phyloP scores from a whole-genome alignment of 2,888 invertebrate species.

The Drepana falcataria region DNA sequence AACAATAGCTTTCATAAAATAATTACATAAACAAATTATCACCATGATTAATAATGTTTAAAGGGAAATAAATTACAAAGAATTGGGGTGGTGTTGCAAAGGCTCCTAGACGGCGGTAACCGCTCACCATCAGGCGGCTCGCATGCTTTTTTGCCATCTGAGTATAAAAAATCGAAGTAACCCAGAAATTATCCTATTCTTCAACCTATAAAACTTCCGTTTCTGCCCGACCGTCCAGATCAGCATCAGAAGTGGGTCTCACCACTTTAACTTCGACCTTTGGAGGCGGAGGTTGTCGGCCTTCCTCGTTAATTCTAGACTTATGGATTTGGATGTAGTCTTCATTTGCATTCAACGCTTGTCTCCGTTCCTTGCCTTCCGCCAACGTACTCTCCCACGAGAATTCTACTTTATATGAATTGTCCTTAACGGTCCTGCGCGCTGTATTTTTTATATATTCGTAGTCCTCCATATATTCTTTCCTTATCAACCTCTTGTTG shows the following conservation, averaged over 20 bases:
- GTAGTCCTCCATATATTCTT: constrained; percentile 57
- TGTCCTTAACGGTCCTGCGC: constrained; percentile 53
- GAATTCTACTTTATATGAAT: constrained; percentile 72
- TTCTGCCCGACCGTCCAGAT: not conserved
- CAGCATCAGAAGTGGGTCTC: not conserved
- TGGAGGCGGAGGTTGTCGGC: constrained; percentile 10
- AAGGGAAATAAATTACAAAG: too few relatives aligned
- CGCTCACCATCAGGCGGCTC: too few relatives aligned
- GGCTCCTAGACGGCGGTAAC: too few relatives aligned
- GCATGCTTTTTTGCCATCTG: too few relatives aligned
- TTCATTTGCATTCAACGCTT: constrained; percentile 60
- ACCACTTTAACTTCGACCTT: constrained; percentile 1
- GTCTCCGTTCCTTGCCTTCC: constrained; percentile 71
- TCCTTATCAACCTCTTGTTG: constrained; percentile 52
- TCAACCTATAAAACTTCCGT: too few relatives aligned
- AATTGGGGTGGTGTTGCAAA: too few relatives aligned
- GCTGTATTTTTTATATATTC: constrained; percentile 42
- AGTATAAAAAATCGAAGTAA: too few relatives aligned
- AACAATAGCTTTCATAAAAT: too few relatives aligned
- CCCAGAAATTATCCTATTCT: too few relatives aligned
- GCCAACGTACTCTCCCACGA: constrained; percentile 76
- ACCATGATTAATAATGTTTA: too few relatives aligned
- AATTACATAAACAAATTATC: too few relatives aligned
- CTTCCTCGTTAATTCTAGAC: constrained; percentile 42
- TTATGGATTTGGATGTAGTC: constrained; percentile 53